These are phyloP conservation scores for Podotricha telesiphe DNA, from an alignment of 2,888 invertebrate species.

Conservation along the genomic window DNA sequence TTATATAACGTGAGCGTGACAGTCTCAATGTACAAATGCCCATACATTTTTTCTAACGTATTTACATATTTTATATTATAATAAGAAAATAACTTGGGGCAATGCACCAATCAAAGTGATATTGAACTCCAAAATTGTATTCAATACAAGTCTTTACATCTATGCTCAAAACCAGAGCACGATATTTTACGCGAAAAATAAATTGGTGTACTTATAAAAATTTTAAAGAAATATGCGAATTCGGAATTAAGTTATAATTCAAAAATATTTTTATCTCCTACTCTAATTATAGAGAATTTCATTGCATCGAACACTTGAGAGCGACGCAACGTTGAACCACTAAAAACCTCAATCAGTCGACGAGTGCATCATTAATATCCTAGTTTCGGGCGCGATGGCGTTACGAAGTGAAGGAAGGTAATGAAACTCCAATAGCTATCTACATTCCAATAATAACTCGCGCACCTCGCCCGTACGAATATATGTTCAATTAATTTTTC, in stretches of 20 bases:
- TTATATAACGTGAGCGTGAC: too few relatives aligned
- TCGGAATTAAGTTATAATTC: constrained; percentile 30
- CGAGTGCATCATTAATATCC: constrained; percentile 42
- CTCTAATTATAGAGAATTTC: constrained; percentile 42
- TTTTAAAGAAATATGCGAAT: constrained; percentile 27
- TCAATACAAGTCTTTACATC: constrained; percentile 7
- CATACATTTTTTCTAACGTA: background rate
- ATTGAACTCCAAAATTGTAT: constrained; percentile 10
- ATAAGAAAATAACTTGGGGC: background rate
- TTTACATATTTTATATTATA: background rate
- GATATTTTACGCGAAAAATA: constrained; percentile 17
- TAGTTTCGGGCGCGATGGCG: constrained; percentile 36
- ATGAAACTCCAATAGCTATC: constrained; percentile 45
- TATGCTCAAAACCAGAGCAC: constrained; percentile 2
- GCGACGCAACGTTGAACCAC: constrained; percentile 36
- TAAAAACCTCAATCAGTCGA: constrained; percentile 45
- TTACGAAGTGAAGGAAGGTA: constrained; percentile 42
- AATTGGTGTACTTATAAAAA: constrained; percentile 39
- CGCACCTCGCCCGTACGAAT: constrained; percentile 45
- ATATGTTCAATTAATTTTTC: constrained; percentile 63
- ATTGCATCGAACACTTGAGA: constrained; percentile 40
- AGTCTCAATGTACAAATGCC: background rate
- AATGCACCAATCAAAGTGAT: background rate
- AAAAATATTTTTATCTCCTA: constrained; percentile 34
- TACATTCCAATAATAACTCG: constrained; percentile 46